Evolutionary conservation across 1,140 invertebrate genomes (phyloP).

Genomic region (Bombus balteatus): DNA sequence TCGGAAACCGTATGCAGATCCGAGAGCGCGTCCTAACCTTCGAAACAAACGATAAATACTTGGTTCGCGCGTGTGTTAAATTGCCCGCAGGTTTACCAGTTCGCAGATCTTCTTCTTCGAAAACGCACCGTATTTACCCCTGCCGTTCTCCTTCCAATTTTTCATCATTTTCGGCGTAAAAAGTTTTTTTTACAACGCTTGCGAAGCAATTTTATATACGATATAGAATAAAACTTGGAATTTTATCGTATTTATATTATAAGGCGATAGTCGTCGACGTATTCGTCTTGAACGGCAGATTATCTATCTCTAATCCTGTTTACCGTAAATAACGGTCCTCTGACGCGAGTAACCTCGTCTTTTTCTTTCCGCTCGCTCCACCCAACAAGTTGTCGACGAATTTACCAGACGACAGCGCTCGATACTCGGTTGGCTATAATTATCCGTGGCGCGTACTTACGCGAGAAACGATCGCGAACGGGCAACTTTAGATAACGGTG

Average conservation of each 20-base stretch:
- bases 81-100: no score
- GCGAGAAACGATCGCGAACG: neutral
- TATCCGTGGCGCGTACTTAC: neutral
- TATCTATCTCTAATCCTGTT: neutral
- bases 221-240: neutral
- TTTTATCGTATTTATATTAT: accelerated
- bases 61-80: neutral
- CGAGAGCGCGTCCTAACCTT: neutral
- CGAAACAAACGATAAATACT: neutral
- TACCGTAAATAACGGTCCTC: neutral
- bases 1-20: neutral
- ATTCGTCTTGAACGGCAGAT: neutral
- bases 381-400: neutral
- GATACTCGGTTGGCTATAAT: neutral
- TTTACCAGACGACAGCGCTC: neutral
- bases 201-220: neutral
- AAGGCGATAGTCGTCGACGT: neutral
- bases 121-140: no score
- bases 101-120: neutral
- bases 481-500: neutral
- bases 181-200: accelerated
- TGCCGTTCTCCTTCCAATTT: no score
- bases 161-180: no score
- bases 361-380: neutral
- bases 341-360: neutral